Evolutionary conservation across 2,113 vertebrate species (phyloP), one percentile per base, ranked within the genome.

Genomic region (Plestiodon gilberti): DNA sequence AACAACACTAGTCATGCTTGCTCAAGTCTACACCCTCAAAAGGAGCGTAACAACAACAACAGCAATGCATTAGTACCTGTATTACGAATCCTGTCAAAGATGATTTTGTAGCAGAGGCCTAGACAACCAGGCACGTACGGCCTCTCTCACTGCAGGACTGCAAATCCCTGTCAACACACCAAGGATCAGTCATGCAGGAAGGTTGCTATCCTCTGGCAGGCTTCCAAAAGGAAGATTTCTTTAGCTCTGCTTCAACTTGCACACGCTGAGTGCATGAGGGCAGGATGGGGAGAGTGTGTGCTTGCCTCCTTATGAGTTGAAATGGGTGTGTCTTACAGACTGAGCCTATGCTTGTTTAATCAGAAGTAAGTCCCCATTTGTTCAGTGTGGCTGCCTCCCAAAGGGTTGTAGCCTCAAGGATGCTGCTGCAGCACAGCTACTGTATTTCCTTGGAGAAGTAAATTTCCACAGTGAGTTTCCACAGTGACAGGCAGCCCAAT

Each of bases 191-290:
- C 10, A 78, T 59, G 33, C n/a, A 57, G 23, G 48, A 57, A n/a
- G 59, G 52, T 69, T 30, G 33, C 30, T 69, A 8, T 69, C 70
- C 33, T 78, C 57, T 70, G 76, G 65, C 75, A 59, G 25, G 9
- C 23, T 33, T 85, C 64, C 84, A 78, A 57, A 74, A 62, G 65
- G 33, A 43, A 61, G 78, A 6, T 35, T 33, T n/a, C 67, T 61
- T 22, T 38, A 79, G 64, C 40, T 79, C 52, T 78, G 84, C 65
- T 59, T n/a, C 52, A 57, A 78, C 84, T 78, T 78, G 84, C 38
- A 71, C 25, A 28, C 40, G 33, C 3, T 59, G 65, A 65, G 25
- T 59, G 52, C 65, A 71, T 38, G n/a, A 22, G 48, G 10, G 8
- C 40, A 35, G n/a, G 8, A 35, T 33, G 73, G 75, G 62, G 14